These are phyloP conservation scores for Eulimnadia texana DNA, from an alignment of 1,140 invertebrate genomes.

Conservation along the genomic window DNA sequence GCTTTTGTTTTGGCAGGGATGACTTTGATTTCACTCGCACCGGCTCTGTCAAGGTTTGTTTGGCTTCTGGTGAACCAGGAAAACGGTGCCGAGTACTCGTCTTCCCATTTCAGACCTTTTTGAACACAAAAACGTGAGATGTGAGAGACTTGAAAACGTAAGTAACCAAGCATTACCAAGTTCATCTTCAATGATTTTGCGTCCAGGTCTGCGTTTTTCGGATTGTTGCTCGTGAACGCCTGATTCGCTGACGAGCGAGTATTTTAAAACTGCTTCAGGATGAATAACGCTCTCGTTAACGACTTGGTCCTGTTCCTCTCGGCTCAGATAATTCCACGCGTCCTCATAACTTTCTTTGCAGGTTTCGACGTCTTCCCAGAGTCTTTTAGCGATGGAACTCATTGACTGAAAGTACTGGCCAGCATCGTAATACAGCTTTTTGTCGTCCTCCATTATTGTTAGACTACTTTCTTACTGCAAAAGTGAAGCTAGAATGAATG, in stretches of 20 bases:
- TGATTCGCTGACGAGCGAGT: slow-evolving; percentile 32
- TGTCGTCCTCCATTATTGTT: neutral
- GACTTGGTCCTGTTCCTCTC: slow-evolving; percentile 52
- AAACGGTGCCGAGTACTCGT: slow-evolving; percentile 64
- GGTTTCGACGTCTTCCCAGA: slow-evolving; percentile 48
- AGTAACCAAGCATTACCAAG: too few species aligned
- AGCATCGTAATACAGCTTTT: slow-evolving; percentile 25
- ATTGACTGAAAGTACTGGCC: slow-evolving; percentile 53
- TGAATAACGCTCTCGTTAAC: slow-evolving; percentile 59
- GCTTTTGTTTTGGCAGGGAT: too few species aligned
- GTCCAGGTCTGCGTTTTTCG: slow-evolving; percentile 33
- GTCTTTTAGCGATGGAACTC: slow-evolving; percentile 48
- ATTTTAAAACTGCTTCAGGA: slow-evolving; percentile 51
- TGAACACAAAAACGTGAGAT: neutral
- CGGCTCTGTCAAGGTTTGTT: slow-evolving; percentile 29
- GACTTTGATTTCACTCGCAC: neutral
- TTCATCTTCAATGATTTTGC: slow-evolving; percentile 38
- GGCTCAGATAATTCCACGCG: slow-evolving; percentile 46
- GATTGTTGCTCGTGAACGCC: slow-evolving; percentile 28
- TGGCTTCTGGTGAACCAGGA: slow-evolving; percentile 62
- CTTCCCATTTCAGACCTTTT: slow-evolving; percentile 34
- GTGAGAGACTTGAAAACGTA: too few species aligned
- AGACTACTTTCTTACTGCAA: too few species aligned
- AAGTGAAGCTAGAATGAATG: too few species aligned
- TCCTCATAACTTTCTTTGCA: slow-evolving; percentile 51